Evolutionary conservation across 2,797 vertebrate species (phyloP).

Genomic region (Danio choprae): DNA sequence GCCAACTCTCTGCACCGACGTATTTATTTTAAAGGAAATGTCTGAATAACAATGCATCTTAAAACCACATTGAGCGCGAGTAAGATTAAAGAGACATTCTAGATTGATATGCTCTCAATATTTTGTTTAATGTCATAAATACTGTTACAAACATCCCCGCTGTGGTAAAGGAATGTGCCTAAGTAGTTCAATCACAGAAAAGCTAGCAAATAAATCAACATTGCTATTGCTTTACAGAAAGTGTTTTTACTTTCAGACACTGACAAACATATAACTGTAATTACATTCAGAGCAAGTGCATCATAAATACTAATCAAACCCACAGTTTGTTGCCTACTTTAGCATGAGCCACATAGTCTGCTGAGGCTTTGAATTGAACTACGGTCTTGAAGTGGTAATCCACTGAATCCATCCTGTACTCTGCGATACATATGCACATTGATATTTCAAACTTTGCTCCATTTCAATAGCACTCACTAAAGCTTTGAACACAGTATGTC

Average conservation of each 20-base stretch:
- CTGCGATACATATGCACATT: conserved; percentile 77
- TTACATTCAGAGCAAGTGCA: conserved; percentile 92
- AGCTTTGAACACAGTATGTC: conserved; percentile 27
- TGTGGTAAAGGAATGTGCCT: conserved; percentile 85
- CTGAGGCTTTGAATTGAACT: conserved; percentile 81
- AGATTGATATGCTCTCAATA: conserved; percentile 65
- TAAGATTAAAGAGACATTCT: conserved; percentile 38
- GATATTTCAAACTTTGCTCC: conserved; percentile 43
- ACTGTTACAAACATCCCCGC: conserved; percentile 88
- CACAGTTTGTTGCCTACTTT: conserved; percentile 66
- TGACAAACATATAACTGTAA: conserved; percentile 79
- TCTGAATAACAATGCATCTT: neutral
- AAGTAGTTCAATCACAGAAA: conserved; percentile 84
- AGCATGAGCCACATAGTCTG: conserved; percentile 78
- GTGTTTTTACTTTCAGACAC: conserved; percentile 65
- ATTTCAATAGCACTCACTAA: conserved; percentile 46
- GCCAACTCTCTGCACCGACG: neutral
- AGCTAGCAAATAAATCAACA: conserved; percentile 82
- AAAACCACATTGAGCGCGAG: neutral
- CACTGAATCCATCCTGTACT: conserved; percentile 75
- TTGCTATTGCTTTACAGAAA: conserved; percentile 77
- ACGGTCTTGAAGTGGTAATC: conserved; percentile 76
- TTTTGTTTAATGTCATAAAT: conserved; percentile 91
- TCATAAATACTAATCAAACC: conserved; percentile 83
- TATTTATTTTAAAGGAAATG: neutral